These are phyloP conservation scores for Dreissena rostriformis DNA, from an alignment of 1,140 invertebrate genomes.

Conservation along the genomic window DNA sequence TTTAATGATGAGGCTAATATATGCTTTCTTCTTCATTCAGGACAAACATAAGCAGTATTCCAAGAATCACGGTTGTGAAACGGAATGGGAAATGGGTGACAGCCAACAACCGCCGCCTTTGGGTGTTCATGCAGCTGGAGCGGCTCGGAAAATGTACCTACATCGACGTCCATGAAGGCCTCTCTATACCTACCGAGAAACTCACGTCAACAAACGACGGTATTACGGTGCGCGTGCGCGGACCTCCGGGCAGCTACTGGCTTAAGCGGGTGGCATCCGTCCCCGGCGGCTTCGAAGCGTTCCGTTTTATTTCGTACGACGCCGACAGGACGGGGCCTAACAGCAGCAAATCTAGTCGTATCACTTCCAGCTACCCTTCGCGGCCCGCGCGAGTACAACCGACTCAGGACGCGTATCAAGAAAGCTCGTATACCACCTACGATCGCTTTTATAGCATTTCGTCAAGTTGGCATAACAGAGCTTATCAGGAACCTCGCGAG, in stretches of 20 bases:
- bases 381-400: too few species aligned
- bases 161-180: background rate
- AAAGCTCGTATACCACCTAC: too few species aligned
- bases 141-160: conserved; percentile 21
- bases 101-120: conserved; percentile 35
- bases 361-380: too few species aligned
- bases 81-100: conserved; percentile 25
- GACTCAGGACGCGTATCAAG: too few species aligned
- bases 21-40: background rate
- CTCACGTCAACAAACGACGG: background rate
- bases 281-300: too few species aligned
- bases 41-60: conserved; percentile 2
- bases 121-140: conserved; percentile 43
- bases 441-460: too few species aligned
- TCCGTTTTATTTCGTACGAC: too few species aligned
- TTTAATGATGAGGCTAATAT: background rate
- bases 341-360: too few species aligned
- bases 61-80: conserved; percentile 21
- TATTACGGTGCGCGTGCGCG: background rate
- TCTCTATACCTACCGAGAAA: background rate
- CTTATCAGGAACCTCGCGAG: too few species aligned
- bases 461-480: too few species aligned
- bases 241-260: background rate
- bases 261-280: too few species aligned
- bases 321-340: too few species aligned